Evolutionary conservation across 2,888 invertebrate genomes (phyloP).

Genomic region (Oxycera nigricornis): DNA sequence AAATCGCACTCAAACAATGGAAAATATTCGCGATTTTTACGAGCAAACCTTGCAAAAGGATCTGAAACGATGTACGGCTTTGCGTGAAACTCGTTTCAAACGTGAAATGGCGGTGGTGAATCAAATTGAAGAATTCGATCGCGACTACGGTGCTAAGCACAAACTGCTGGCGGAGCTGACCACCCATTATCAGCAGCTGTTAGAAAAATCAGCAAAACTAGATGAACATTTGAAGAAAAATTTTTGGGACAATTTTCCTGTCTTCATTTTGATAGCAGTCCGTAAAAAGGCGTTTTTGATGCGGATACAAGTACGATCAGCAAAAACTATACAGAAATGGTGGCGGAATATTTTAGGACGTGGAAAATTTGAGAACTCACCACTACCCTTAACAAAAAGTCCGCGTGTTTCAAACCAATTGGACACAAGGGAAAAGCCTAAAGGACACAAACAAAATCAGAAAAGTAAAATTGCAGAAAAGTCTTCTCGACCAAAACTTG

Average conservation of each 20-base stretch:
- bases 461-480: too few species aligned
- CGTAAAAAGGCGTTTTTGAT: neutral
- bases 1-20: neutral
- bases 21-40: neutral
- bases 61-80: neutral
- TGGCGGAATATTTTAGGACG: neutral
- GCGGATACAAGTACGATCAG: neutral
- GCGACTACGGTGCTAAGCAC: neutral
- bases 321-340: conserved; percentile 19
- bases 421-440: too few species aligned
- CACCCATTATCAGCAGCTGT: neutral
- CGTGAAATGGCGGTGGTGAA: conserved; percentile 3
- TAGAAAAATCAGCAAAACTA: neutral
- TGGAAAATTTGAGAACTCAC: neutral
- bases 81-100: conserved; percentile 8
- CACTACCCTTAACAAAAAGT: neutral
- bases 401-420: too few species aligned
- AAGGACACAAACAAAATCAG: too few species aligned
- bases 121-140: conserved; percentile 18
- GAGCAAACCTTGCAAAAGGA: neutral
- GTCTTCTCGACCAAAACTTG: too few species aligned
- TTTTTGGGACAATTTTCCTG: neutral
- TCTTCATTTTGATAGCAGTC: neutral
- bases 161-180: neutral
- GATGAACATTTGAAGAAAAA: neutral